Evolutionary conservation across 2,113 vertebrate genomes (phyloP).

Genomic region (Tor tambroides): DNA sequence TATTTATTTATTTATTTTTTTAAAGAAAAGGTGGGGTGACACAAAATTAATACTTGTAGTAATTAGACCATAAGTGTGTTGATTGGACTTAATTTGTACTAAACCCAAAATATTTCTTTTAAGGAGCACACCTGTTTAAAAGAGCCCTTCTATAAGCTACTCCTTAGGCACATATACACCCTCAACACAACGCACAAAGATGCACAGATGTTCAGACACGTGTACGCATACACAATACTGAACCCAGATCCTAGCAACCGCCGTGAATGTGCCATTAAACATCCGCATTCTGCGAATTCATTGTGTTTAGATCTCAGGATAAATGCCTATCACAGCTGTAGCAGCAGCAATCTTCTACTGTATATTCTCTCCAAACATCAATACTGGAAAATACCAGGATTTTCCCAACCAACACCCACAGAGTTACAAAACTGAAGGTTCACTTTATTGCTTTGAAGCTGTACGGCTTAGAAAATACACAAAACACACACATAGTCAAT

Average conservation of each 20-base stretch:
- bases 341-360: not conserved
- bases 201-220: slow-evolving; percentile 24
- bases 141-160: not conserved
- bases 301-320: slow-evolving; percentile 40
- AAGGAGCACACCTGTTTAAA: slow-evolving; percentile 1
- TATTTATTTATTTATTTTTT: too few species aligned
- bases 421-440: slow-evolving; percentile 35
- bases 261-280: slow-evolving; percentile 25
- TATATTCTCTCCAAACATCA: slow-evolving; percentile 18
- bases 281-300: not conserved
- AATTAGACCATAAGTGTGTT: not conserved
- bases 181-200: not conserved
- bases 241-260: not conserved
- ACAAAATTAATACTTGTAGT: not conserved
- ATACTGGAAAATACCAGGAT: slow-evolving; percentile 39
- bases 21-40: not conserved
- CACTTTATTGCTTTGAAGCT: slow-evolving; percentile 37
- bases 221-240: not conserved
- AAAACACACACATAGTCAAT: slow-evolving; percentile 19
- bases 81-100: not conserved
- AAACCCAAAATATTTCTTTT: not conserved
- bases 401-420: slow-evolving; percentile 22
- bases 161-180: not conserved
- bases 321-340: slow-evolving; percentile 43
- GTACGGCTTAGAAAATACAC: slow-evolving; percentile 16